These are phyloP conservation scores for Lateolabrax maculatus DNA, from an alignment of 2,797 vertebrate species.

Conservation along the genomic window DNA sequence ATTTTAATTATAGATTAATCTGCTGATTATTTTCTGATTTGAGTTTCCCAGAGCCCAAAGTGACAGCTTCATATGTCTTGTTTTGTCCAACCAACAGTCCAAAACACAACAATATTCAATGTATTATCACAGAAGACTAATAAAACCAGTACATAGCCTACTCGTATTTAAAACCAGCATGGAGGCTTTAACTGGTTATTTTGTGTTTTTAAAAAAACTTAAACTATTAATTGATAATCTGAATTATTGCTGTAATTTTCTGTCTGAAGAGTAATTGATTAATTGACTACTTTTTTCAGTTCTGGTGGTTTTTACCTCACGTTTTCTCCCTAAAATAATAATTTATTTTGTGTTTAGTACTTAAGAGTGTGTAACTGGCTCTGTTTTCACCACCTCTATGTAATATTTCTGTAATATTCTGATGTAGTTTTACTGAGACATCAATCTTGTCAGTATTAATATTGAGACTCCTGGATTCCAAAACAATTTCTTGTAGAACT, in stretches of 20 bases:
- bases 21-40: background rate
- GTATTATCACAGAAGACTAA: background rate
- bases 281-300: background rate
- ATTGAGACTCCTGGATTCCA: background rate
- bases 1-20: background rate
- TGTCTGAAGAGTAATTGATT: background rate
- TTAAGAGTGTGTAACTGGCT: background rate
- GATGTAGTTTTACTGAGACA: background rate
- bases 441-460: slow-evolving; percentile 16
- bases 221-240: background rate
- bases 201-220: background rate
- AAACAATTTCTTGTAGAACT: background rate
- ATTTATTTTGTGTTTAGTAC: background rate
- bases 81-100: background rate
- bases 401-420: background rate
- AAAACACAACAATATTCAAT: background rate
- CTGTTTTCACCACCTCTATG: background rate
- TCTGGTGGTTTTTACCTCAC: background rate
- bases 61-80: background rate
- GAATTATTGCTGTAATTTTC: background rate
- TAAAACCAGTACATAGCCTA: background rate
- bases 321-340: no score
- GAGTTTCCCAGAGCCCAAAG: background rate
- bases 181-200: background rate
- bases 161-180: background rate